Percentiles rank a stretch among this genome's conserved stretches.
phyloP scores from a whole-genome alignment of 2,888 invertebrate genomes.

The Drosophila demipolita region DNA sequence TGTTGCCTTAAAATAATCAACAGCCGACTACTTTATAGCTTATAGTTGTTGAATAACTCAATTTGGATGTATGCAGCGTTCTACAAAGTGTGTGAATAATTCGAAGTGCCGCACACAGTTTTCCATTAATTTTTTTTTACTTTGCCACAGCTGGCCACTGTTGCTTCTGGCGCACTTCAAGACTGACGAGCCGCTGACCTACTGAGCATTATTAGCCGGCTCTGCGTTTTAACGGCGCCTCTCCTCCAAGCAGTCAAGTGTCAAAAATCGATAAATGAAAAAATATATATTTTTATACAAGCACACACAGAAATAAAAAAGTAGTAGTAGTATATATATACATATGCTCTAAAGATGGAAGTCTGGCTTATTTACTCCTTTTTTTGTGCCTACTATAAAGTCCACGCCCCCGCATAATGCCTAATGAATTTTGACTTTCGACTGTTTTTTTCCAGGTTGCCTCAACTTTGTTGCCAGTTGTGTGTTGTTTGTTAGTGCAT shows the following conservation, averaged over 20 bases:
- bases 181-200: constrained; percentile 70
- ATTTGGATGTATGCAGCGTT: neutral
- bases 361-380: constrained; percentile 38
- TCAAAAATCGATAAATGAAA: constrained; percentile 72
- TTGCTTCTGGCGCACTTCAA: constrained; percentile 77
- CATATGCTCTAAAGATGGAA: constrained; percentile 11
- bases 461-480: constrained; percentile 17
- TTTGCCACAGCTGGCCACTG: constrained; percentile 69
- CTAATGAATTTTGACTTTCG: constrained; percentile 68
- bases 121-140: constrained; percentile 25
- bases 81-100: neutral
- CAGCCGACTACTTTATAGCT: neutral
- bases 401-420: constrained; percentile 28
- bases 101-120: neutral
- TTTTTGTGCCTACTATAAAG: constrained; percentile 12
- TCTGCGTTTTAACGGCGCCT: constrained; percentile 18
- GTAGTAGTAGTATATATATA: neutral
- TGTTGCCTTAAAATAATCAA: neutral
- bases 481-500: constrained; percentile 12
- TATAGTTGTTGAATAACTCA: neutral
- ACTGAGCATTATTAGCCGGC: constrained; percentile 78
- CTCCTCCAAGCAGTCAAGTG: constrained; percentile 56
- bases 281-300: constrained; percentile 27
- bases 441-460: constrained; percentile 10
- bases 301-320: neutral